A percentile compares a stretch with the other conserved stretches of the same genome.
These are phyloP conservation scores for Noctua pronuba DNA, from an alignment of 2,888 invertebrate genomes.

Conservation along the genomic window DNA sequence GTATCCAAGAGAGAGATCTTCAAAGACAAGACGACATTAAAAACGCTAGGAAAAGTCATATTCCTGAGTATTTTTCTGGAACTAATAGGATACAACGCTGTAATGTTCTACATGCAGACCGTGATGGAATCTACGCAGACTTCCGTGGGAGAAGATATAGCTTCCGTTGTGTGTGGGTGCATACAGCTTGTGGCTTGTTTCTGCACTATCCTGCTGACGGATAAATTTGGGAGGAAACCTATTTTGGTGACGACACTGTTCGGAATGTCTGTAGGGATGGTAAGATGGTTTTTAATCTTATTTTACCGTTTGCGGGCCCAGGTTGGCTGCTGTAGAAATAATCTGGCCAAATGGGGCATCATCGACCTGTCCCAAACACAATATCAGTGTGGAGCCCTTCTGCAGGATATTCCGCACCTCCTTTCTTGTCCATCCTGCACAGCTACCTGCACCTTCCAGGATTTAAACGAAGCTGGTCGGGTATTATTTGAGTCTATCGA, in stretches of 20 bases:
- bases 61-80: constrained; percentile 25
- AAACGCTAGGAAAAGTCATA: constrained; percentile 30
- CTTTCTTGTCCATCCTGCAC: too few relatives aligned
- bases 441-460: too few relatives aligned
- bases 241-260: constrained; percentile 19
- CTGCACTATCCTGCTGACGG: constrained; percentile 23
- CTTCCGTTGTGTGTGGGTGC: constrained; percentile 32
- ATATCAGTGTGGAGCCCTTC: too few relatives aligned
- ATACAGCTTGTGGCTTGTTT: constrained; percentile 38
- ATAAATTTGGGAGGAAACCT: constrained; percentile 38
- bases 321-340: too few relatives aligned
- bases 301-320: too few relatives aligned
- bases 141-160: constrained; percentile 16
- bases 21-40: constrained; percentile 19
- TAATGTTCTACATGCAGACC: constrained; percentile 30
- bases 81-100: constrained; percentile 31
- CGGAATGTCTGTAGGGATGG: constrained; percentile 34
- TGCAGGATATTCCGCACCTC: too few relatives aligned
- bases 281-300: constrained; percentile 3
- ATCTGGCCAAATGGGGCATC: too few relatives aligned
- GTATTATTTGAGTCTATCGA: too few relatives aligned
- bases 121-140: constrained; percentile 33
- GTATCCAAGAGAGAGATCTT: constrained; percentile 14
- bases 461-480: too few relatives aligned
- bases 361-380: too few relatives aligned